Conservation (phyloP, 2,888 invertebrate species). For the Polydrusus cervinus region DNA sequence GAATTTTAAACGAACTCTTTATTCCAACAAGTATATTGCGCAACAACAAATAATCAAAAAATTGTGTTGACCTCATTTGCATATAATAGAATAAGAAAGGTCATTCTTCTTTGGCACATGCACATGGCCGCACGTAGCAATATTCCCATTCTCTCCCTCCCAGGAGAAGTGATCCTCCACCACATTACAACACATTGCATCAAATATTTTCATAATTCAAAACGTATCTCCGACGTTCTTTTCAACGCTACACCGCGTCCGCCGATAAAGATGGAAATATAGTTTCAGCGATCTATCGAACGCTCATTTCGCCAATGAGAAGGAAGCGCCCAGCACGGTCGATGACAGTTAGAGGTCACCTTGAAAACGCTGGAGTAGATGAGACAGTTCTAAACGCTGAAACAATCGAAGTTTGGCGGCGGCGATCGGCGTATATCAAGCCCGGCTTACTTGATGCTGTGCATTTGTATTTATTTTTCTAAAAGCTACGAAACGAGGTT, state of each 20-base stretch:
- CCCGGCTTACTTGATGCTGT: background rate
- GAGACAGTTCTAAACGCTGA: conserved; percentile 15
- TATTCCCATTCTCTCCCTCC: background rate
- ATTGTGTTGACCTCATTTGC: no score
- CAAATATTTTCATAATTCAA: background rate
- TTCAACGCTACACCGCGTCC: background rate
- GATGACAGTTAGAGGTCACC: conserved; percentile 49
- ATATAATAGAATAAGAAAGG: no score
- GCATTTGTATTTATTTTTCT: background rate
- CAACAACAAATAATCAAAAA: no score
- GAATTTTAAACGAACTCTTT: no score
- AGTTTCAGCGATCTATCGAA: background rate
- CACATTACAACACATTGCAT: background rate
- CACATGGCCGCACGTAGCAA: conserved; percentile 14
- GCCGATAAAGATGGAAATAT: background rate
- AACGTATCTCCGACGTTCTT: background rate
- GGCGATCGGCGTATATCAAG: background rate
- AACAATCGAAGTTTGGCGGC: conserved; percentile 23
- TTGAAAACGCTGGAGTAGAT: conserved; percentile 25
- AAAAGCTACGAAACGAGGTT: background rate
- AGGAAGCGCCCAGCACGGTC: conserved; percentile 25
- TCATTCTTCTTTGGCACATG: no score
- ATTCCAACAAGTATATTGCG: no score
- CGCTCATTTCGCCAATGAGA: background rate
- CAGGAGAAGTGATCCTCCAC: background rate